Evolutionary conservation across 2,113 vertebrate genomes (phyloP).

Genomic region (Vireo altiloquus): DNA sequence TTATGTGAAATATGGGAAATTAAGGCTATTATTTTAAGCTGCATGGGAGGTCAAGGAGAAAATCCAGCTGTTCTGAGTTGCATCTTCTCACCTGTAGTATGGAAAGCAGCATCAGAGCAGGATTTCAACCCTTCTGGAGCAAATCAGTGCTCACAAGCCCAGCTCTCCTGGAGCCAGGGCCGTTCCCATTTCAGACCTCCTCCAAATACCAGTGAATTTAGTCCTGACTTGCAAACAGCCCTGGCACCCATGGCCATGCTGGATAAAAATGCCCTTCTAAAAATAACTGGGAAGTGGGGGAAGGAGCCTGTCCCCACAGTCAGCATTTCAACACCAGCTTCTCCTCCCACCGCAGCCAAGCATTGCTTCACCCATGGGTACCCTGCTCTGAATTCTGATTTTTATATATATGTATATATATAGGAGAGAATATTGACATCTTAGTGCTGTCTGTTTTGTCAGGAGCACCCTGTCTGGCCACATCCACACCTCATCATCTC

Average conservation of each 20-base stretch:
- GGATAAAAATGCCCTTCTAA: not conserved
- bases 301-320: not conserved
- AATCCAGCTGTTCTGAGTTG: not conserved
- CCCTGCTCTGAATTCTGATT: not conserved
- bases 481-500: not conserved
- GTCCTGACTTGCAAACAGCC: not conserved
- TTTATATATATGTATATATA: too few species aligned
- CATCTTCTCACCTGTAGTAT: not conserved
- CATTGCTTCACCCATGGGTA: not conserved
- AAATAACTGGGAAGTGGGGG: not conserved
- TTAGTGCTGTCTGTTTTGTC: not conserved
- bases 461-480: rapidly evolving
- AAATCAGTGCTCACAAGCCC: not conserved
- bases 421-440: too few species aligned
- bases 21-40: not conserved
- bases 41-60: not conserved
- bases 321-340: not conserved
- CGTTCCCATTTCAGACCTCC: not conserved
- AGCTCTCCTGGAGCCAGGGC: not conserved
- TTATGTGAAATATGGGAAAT: not conserved
- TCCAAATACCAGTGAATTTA: not conserved
- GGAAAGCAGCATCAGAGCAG: not conserved
- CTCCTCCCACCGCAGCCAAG: not conserved
- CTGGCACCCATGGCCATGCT: not conserved
- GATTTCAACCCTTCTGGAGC: not conserved